Conservation (phyloP, 2,113 vertebrate species). For the Corydoras maculifer region DNA sequence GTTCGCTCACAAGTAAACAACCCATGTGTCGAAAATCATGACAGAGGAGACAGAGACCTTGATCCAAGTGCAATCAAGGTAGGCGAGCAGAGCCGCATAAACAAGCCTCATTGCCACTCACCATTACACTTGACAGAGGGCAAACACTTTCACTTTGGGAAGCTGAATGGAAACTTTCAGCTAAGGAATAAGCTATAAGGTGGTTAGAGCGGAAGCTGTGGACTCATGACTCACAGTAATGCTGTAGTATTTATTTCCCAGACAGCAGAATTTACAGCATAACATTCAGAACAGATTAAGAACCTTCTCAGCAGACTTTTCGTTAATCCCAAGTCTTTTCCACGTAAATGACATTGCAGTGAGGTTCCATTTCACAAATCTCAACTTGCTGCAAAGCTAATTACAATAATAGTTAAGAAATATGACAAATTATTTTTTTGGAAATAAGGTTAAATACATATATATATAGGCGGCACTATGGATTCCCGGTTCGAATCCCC, state of each 20-base stretch:
- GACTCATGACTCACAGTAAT: background rate
- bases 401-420: too few species aligned
- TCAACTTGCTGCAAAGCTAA: too few species aligned
- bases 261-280: slow-evolving; percentile 1
- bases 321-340: too few species aligned
- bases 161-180: slow-evolving; percentile 3
- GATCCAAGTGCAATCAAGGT: slow-evolving; percentile 32
- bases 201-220: background rate
- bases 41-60: slow-evolving; percentile 30
- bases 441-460: too few species aligned
- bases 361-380: too few species aligned
- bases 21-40: slow-evolving; percentile 9
- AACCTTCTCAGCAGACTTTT: too few species aligned
- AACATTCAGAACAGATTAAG: background rate
- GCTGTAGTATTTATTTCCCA: slow-evolving; percentile 4
- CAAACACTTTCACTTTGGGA: slow-evolving; percentile 23
- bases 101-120: slow-evolving; percentile 27
- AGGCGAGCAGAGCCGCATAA: slow-evolving; percentile 16
- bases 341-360: too few species aligned
- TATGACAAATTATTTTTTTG: too few species aligned
- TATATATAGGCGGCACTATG: too few species aligned
- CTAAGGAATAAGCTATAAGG: background rate
- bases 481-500: too few species aligned
- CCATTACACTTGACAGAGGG: slow-evolving; percentile 9
- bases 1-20: slow-evolving; percentile 9